Conservation (phyloP, 2,797 vertebrate genomes). For the Muscicapa striata region DNA sequence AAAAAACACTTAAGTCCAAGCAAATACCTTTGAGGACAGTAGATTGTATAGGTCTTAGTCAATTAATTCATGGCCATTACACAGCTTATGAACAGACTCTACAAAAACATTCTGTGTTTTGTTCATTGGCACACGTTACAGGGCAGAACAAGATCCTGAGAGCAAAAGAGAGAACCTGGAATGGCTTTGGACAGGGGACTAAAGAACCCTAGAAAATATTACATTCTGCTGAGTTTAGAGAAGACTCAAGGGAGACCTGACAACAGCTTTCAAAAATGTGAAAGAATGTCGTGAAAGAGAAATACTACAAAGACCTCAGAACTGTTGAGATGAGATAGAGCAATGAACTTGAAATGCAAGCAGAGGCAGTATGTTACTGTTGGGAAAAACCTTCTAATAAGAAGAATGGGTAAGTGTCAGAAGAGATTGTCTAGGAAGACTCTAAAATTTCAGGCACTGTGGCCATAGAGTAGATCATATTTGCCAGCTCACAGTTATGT, state of each 20-base stretch:
- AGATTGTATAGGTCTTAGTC: background rate
- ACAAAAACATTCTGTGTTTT: background rate
- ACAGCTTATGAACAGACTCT: background rate
- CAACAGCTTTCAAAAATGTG: background rate
- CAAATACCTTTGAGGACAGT: background rate
- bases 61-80: background rate
- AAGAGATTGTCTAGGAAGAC: background rate
- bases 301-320: background rate
- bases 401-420: background rate
- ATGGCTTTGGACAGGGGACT: background rate
- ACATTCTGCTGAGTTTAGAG: background rate
- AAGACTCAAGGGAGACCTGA: background rate
- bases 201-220: background rate
- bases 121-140: background rate
- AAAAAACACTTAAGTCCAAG: constrained; percentile 21
- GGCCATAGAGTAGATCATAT: background rate
- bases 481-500: background rate
- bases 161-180: background rate
- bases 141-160: background rate
- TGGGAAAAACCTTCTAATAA: background rate
- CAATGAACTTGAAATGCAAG: background rate
- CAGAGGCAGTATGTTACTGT: background rate
- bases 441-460: background rate
- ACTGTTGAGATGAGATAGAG: background rate
- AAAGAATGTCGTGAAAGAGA: background rate